Evolutionary conservation across 2,797 vertebrate genomes (phyloP).

Genomic region (Bovichtus variegatus): DNA sequence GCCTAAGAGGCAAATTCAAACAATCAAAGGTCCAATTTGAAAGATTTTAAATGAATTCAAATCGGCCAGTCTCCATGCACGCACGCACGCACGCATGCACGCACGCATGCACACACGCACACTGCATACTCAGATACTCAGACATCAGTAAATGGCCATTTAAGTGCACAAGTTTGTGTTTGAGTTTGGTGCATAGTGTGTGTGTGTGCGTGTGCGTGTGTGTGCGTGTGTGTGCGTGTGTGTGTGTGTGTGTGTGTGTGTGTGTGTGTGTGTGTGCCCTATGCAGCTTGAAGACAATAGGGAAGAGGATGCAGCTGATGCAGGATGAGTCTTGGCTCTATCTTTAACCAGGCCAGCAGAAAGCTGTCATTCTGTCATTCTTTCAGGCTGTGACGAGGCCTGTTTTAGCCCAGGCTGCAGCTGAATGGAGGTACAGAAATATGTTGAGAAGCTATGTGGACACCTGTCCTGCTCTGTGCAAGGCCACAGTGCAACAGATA

Average conservation of each 20-base stretch:
- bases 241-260: conserved; percentile 1
- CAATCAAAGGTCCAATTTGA: too few species aligned
- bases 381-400: conserved; percentile 62
- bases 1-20: too few species aligned
- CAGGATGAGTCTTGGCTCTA: conserved; percentile 55
- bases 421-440: conserved; percentile 64
- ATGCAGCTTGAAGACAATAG: too few species aligned
- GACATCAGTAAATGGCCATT: conserved; percentile 19
- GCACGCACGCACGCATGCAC: not conserved
- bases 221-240: too few species aligned
- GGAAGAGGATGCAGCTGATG: conserved; percentile 52
- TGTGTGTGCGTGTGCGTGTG: too few species aligned
- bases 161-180: conserved; percentile 63
- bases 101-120: not conserved
- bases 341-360: conserved; percentile 66
- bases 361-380: conserved; percentile 68
- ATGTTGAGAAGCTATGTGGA: conserved; percentile 59
- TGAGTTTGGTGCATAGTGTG: conserved; percentile 41
- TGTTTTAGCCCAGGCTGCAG: conserved; percentile 68
- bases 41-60: too few species aligned
- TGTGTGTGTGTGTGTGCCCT: not conserved
- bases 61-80: too few species aligned
- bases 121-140: too few species aligned
- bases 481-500: conserved; percentile 23
- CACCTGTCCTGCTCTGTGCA: conserved; percentile 70